A percentile compares a stretch with the other conserved stretches of the same genome.
Evolutionary conservation across 2,113 vertebrate genomes (phyloP).

Genomic region (Catharus bicknelli): DNA sequence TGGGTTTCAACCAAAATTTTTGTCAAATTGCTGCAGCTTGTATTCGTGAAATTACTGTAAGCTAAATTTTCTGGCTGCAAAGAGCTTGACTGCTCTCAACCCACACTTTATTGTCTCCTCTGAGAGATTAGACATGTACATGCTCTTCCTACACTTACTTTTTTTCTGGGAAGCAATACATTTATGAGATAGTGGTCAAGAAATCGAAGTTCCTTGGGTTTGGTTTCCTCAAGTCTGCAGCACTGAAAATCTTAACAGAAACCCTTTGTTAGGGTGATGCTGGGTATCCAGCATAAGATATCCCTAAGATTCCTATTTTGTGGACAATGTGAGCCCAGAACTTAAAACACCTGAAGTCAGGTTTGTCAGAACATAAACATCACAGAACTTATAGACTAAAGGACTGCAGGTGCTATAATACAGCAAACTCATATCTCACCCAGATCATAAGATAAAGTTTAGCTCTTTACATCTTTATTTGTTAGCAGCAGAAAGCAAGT

Average conservation of each 20-base stretch:
- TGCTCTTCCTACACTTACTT: background rate
- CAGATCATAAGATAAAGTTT: background rate
- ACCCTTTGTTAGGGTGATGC: fast-evolving
- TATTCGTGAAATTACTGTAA: background rate
- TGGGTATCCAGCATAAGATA: background rate
- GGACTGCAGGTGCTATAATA: background rate
- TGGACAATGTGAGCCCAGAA: background rate
- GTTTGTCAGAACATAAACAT: background rate
- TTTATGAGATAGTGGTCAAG: background rate
- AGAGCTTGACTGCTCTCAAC: background rate
- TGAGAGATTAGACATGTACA: background rate
- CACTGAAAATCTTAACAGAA: background rate
- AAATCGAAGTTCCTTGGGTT: background rate
- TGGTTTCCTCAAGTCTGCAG: background rate
- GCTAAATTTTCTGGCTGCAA: background rate
- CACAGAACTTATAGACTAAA: background rate
- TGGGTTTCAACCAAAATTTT: too few species aligned
- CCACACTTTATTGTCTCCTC: background rate
- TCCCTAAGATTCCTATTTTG: background rate
- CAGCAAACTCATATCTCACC: background rate
- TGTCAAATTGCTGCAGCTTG: too few species aligned
- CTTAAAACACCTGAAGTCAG: background rate
- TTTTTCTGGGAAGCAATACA: background rate
- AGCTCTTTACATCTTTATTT: background rate
- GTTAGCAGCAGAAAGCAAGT: background rate